Conservation (phyloP, 35 echinoderm and acorn worm species). For the Apostichopus parvimensis region DNA sequence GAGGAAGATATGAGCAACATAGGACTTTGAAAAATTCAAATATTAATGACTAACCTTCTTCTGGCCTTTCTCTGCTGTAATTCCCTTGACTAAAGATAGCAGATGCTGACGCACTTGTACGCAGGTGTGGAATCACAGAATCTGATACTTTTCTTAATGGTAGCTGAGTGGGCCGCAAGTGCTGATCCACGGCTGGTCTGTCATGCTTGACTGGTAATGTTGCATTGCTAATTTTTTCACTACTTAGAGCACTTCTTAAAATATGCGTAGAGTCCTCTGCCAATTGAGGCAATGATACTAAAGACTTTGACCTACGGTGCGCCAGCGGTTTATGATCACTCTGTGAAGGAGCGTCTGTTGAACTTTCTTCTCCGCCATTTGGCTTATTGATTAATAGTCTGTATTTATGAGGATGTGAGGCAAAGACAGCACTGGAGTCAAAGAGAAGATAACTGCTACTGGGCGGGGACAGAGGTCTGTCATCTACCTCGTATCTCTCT, state of each 20-base stretch:
- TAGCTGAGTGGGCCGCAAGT: background rate
- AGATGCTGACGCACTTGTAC: background rate
- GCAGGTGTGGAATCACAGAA: background rate
- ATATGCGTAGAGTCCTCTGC: background rate
- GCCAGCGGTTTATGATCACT: background rate
- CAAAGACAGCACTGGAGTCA: constrained; percentile 45
- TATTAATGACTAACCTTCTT: background rate
- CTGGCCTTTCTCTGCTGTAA: background rate
- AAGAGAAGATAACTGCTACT: constrained; percentile 44
- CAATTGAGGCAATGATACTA: constrained; percentile 17
- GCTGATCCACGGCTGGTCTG: background rate
- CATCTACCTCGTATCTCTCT: constrained; percentile 46
- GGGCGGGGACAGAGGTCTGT: constrained; percentile 37
- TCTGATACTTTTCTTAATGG: constrained; percentile 25
- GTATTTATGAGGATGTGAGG: constrained; percentile 35
- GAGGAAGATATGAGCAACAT: too few relatives aligned
- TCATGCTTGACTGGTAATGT: background rate
- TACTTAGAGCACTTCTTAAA: background rate
- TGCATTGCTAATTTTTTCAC: background rate
- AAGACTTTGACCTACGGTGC: constrained; percentile 24
- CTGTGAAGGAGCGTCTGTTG: background rate
- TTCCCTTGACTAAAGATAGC: background rate
- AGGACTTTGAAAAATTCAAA: too few relatives aligned
- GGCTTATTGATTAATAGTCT: constrained; percentile 21
- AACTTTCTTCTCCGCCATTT: background rate